A percentile compares a stretch with the other conserved stretches of the same genome.
Conservation (phyloP, 2,113 vertebrate genomes). For the Bubalus kerabau region DNA sequence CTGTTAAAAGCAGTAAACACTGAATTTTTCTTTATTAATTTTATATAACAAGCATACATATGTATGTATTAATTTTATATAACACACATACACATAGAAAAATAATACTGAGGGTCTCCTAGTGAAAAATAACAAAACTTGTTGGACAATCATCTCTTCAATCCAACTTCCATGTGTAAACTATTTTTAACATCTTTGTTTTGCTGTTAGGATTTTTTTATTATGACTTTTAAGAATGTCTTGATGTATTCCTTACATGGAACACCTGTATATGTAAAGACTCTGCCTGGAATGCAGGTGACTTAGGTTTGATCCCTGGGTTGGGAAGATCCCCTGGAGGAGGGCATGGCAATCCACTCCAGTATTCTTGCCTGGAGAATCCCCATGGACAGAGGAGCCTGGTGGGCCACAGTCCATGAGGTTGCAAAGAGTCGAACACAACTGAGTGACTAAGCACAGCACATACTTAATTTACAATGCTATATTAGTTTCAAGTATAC, state of each 20-base stretch:
- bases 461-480: background rate
- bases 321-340: background rate
- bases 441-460: background rate
- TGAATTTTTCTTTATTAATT: background rate
- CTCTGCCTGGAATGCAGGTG: background rate
- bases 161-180: background rate
- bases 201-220: background rate
- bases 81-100: background rate
- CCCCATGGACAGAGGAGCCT: background rate
- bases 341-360: background rate
- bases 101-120: background rate
- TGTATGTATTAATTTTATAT: background rate
- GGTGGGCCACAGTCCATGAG: background rate
- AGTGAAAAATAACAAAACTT: background rate
- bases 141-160: background rate
- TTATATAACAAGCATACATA: background rate
- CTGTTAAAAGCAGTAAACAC: background rate
- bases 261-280: background rate
- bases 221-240: background rate
- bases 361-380: background rate
- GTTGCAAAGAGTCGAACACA: accelerated
- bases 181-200: background rate
- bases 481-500: background rate
- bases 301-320: background rate
- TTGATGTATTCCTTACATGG: background rate